Percentiles rank a stretch among this genome's conserved stretches.
phyloP scores from a whole-genome alignment of 23 tunicate species.

The Diplosoma virens region DNA sequence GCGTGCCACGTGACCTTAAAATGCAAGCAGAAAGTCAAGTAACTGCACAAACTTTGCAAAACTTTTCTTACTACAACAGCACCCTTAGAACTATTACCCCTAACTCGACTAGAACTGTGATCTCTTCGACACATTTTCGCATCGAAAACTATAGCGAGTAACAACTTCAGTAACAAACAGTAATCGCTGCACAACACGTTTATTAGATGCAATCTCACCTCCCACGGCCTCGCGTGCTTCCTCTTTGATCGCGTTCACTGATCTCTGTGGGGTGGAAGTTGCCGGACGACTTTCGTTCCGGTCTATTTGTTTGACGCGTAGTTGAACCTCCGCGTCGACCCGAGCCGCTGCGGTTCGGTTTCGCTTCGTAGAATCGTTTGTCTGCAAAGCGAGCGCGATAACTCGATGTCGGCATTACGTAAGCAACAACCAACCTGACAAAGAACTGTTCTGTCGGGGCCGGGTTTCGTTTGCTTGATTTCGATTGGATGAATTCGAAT shows the following conservation, averaged over 20 bases:
- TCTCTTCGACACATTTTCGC: no score
- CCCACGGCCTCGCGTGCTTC: slow-evolving; percentile 24
- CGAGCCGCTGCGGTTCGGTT: not conserved
- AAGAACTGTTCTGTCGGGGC: not conserved
- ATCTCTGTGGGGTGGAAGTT: not conserved
- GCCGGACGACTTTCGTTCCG: slow-evolving; percentile 2
- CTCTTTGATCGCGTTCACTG: slow-evolving; percentile 4
- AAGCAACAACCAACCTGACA: no score
- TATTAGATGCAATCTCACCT: not conserved
- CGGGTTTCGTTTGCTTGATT: not conserved
- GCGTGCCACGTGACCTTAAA: slow-evolving; percentile 18
- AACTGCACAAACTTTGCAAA: not conserved
- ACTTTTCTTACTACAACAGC: no score
- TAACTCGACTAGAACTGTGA: no score
- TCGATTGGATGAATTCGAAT: not conserved
- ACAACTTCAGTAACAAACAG: no score
- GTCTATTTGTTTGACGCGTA: not conserved
- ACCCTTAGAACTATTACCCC: no score
- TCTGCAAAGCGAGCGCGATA: slow-evolving; percentile 11
- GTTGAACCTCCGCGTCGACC: slow-evolving; percentile 21
- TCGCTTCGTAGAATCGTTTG: slow-evolving; percentile 4
- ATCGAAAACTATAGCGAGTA: no score
- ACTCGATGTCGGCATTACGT: not conserved
- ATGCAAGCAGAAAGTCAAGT: not conserved
- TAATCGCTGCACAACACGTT: no score